Conservation (phyloP, 2,888 invertebrate genomes). For the Lasioglossum pauxillum region DNA sequence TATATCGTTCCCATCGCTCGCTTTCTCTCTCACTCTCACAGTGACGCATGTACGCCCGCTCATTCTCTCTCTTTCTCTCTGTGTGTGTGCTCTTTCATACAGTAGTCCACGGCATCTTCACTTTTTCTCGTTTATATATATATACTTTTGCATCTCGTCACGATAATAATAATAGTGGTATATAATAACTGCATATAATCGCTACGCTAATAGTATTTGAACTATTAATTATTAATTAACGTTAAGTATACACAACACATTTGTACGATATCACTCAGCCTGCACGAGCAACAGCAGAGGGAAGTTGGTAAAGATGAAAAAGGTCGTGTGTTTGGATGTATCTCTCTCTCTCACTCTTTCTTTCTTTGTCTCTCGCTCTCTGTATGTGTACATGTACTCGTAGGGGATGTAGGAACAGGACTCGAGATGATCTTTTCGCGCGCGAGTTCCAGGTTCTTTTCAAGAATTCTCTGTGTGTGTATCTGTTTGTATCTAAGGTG, state of each 20-base stretch:
- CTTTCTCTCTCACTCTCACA: neutral
- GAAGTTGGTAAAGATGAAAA: constrained; percentile 67
- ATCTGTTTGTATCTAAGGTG: constrained; percentile 18
- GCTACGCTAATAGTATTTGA: constrained; percentile 77
- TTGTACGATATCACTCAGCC: constrained; percentile 84
- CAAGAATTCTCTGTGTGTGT: neutral
- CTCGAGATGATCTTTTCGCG: constrained; percentile 19
- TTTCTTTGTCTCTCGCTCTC: neutral
- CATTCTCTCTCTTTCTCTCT: neutral
- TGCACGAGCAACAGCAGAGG: constrained; percentile 78
- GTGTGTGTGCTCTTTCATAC: constrained; percentile 58
- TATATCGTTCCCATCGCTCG: constrained; percentile 54
- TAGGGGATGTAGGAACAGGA: constrained; percentile 60
- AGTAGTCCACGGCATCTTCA: constrained; percentile 49
- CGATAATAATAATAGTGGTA: constrained; percentile 71
- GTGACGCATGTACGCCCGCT: neutral
- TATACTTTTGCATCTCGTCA: constrained; percentile 68
- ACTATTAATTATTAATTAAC: constrained; percentile 81
- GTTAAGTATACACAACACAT: constrained; percentile 84
- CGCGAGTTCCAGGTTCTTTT: neutral
- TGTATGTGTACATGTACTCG: constrained; percentile 5
- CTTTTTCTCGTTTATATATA: constrained; percentile 39
- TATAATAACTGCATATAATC: constrained; percentile 74
- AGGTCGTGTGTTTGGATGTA: constrained; percentile 37
- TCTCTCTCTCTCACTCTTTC: neutral